Conservation (phyloP, 2,888 invertebrate genomes). For the Erpobdella octoculata region DNA sequence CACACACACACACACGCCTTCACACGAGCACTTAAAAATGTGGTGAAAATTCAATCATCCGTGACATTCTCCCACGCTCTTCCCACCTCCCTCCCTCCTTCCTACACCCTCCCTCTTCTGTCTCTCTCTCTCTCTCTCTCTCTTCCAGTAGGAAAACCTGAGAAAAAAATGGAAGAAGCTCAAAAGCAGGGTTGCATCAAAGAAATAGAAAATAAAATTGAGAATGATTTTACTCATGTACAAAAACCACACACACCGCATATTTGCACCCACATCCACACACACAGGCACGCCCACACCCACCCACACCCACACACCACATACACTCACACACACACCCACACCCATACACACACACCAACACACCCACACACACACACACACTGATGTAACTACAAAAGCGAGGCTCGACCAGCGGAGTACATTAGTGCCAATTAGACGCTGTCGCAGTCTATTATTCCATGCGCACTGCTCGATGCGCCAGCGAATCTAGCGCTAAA, state of each 20-base stretch:
- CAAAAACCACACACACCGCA: neutral
- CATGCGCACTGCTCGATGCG: conserved; percentile 7
- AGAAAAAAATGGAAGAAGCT: neutral
- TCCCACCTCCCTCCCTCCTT: too few species aligned
- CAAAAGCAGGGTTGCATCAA: neutral
- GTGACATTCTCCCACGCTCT: too few species aligned
- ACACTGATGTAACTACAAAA: neutral
- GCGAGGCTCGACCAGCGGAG: conserved; percentile 7
- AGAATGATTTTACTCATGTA: neutral
- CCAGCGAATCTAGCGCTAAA: conserved; percentile 21
- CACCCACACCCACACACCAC: neutral
- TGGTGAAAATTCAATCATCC: neutral
- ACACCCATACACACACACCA: conserved; percentile 13
- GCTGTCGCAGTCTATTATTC: conserved; percentile 26
- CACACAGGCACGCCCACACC: neutral
- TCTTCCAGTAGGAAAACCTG: too few species aligned
- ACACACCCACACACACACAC: conserved; percentile 20
- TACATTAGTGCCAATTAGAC: conserved; percentile 29
- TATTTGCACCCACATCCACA: neutral
- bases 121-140: too few species aligned
- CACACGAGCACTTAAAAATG: neutral
- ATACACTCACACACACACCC: conserved; percentile 15
- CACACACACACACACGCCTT: too few species aligned
- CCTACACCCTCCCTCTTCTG: too few species aligned
- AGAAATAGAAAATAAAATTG: neutral